phyloP scores from a whole-genome alignment of 1,140 invertebrate genomes.

The Lepidurus packardi region DNA sequence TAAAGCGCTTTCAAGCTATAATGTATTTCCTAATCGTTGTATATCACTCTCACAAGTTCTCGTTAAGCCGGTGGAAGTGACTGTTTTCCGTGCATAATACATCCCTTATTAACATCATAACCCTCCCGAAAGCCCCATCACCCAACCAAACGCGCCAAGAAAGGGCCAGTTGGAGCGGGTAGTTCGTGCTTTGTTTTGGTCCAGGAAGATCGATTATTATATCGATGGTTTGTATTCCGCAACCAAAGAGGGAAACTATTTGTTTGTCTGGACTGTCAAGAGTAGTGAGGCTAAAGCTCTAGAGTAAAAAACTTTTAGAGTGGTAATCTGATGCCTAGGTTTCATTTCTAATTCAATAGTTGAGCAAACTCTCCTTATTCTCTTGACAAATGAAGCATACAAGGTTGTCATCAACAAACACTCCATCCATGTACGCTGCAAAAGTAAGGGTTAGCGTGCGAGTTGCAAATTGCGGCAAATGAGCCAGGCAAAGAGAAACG shows the following conservation, averaged over 20 bases:
- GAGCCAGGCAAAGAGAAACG: background rate
- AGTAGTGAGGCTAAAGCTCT: no score
- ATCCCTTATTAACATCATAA: background rate
- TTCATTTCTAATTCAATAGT: no score
- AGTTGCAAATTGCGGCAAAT: background rate
- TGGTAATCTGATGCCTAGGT: no score
- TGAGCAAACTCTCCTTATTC: no score
- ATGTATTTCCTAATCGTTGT: background rate
- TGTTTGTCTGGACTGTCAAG: no score
- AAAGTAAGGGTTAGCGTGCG: background rate
- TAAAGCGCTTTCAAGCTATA: no score
- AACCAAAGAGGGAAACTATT: no score
- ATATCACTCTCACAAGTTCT: background rate
- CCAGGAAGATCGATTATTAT: no score
- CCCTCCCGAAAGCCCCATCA: background rate
- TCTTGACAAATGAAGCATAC: background rate
- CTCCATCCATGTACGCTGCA: background rate
- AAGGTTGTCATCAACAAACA: background rate
- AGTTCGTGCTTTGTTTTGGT: no score
- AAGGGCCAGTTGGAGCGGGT: no score
- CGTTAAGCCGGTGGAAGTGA: background rate
- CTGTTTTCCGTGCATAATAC: background rate
- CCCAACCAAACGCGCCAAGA: background rate
- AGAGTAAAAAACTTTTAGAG: no score
- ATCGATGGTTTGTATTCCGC: no score